A percentile compares a stretch with the other conserved stretches of the same genome.
Evolutionary conservation across 1,140 invertebrate species (phyloP).

Genomic region (Tetranychus urticae): DNA sequence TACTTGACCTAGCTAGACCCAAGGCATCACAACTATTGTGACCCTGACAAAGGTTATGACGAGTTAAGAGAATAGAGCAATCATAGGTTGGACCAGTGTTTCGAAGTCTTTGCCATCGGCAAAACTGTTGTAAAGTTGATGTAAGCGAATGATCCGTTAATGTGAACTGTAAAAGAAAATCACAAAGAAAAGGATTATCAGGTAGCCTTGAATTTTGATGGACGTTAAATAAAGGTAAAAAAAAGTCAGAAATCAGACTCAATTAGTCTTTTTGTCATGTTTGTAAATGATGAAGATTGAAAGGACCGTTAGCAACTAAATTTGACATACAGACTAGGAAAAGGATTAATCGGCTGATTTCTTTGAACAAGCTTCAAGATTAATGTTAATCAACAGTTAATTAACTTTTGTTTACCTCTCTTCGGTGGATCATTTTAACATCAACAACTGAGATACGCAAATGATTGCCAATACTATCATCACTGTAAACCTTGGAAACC

Average conservation of each 20-base stretch:
- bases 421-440: constrained; percentile 29
- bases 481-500: constrained; percentile 49
- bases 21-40: constrained; percentile 46
- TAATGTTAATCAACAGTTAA: not conserved
- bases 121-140: constrained; percentile 34
- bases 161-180: not conserved
- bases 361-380: not conserved
- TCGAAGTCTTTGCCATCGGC: constrained; percentile 35
- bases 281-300: not conserved
- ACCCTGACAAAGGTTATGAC: constrained; percentile 42
- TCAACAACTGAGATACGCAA: constrained; percentile 49
- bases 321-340: not conserved
- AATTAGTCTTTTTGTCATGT: not conserved
- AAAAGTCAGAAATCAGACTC: not conserved
- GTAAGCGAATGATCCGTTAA: not conserved
- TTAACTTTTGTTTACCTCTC: constrained; percentile 12
- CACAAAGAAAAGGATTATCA: not conserved
- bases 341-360: not conserved
- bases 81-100: constrained; percentile 37
- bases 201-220: not conserved
- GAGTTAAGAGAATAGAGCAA: constrained; percentile 43
- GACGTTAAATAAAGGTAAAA: not conserved
- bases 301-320: not conserved
- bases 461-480: constrained; percentile 52
- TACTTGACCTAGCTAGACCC: constrained; percentile 52